phyloP scores from a whole-genome alignment of 1,140 invertebrate species.

The Drosophila repletoides region DNA sequence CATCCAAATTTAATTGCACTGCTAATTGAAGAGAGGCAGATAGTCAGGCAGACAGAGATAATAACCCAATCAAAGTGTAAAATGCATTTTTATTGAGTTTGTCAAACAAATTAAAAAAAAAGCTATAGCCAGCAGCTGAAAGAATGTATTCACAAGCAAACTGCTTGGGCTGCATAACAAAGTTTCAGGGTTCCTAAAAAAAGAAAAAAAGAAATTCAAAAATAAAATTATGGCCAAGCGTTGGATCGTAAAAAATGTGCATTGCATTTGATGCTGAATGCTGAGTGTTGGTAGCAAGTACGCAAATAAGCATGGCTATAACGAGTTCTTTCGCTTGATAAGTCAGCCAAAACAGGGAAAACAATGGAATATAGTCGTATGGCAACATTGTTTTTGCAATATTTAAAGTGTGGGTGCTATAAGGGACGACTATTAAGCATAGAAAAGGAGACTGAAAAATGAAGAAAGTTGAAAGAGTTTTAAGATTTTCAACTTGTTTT shows the following conservation, averaged over 20 bases:
- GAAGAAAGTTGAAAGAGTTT: no score
- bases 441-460: no score
- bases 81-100: slow-evolving; percentile 73
- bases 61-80: slow-evolving; percentile 67
- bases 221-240: slow-evolving; percentile 50
- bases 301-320: slow-evolving; percentile 39
- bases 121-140: slow-evolving; percentile 45
- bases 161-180: slow-evolving; percentile 13
- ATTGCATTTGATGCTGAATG: slow-evolving; percentile 72
- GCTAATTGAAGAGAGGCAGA: slow-evolving; percentile 31
- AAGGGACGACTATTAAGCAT: no score
- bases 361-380: not conserved
- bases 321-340: slow-evolving; percentile 64
- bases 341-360: slow-evolving; percentile 22
- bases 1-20: slow-evolving; percentile 28
- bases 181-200: not conserved
- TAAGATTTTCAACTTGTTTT: no score
- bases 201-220: not conserved
- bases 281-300: slow-evolving; percentile 41
- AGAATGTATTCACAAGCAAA: slow-evolving; percentile 24
- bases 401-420: not conserved
- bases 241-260: slow-evolving; percentile 61
- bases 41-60: slow-evolving; percentile 29
- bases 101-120: slow-evolving; percentile 68
- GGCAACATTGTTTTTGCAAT: slow-evolving; percentile 10